Conservation (phyloP, 2,113 vertebrate genomes). For the Brevimyrus niger region DNA sequence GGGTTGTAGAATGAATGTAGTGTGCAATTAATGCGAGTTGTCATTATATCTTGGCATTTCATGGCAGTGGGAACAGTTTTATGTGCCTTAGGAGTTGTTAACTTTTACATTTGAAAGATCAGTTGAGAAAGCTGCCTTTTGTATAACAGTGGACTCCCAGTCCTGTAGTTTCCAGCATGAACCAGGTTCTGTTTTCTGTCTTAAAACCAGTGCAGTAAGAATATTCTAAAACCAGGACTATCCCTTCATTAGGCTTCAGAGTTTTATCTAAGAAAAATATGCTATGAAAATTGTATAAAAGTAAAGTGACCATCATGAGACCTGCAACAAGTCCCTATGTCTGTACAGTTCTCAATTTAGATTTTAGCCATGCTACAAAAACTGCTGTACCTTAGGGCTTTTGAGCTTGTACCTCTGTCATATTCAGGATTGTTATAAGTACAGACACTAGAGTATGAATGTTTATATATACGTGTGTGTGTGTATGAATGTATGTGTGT, state of each 20-base stretch:
- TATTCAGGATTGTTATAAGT: not conserved
- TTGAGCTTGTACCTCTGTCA: not conserved
- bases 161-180: not conserved
- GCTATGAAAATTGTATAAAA: not conserved
- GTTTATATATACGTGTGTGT: too few species aligned
- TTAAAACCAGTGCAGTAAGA: not conserved
- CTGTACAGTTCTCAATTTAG: slow-evolving; percentile 1
- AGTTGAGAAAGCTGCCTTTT: not conserved
- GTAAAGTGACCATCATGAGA: not conserved
- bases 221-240: not conserved
- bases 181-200: not conserved
- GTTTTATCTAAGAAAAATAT: not conserved
- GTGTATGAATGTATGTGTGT: too few species aligned
- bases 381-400: not conserved
- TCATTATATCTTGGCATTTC: not conserved
- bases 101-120: not conserved
- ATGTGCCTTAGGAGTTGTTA: not conserved
- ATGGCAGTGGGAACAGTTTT: not conserved
- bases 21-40: slow-evolving; percentile 23
- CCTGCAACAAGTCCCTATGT: not conserved
- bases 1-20: slow-evolving; percentile 25
- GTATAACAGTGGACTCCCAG: not conserved
- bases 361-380: slow-evolving; percentile 15
- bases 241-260: not conserved
- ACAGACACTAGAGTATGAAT: not conserved